phyloP scores from a whole-genome alignment of 2,113 vertebrate genomes.

The Bucco capensis region DNA sequence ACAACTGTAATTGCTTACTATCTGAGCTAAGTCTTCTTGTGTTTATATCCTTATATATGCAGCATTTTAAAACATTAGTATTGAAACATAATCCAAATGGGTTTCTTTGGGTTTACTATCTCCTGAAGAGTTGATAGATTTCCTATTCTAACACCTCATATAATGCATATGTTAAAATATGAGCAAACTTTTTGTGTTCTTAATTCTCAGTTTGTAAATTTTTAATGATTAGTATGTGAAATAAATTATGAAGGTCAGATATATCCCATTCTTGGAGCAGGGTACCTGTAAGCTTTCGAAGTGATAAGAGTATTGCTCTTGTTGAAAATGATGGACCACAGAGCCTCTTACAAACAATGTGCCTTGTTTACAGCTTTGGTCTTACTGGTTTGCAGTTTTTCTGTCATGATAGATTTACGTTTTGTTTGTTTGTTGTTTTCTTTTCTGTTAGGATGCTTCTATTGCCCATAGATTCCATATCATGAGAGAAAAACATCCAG shows the following conservation, averaged over 20 bases:
- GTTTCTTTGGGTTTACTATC: background rate
- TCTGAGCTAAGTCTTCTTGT: background rate
- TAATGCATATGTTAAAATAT: background rate
- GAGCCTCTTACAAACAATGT: background rate
- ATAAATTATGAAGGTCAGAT: background rate
- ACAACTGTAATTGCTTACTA: background rate
- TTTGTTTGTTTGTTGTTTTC: no score
- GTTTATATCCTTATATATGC: background rate
- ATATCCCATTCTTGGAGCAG: background rate
- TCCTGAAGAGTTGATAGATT: background rate
- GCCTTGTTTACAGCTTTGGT: background rate
- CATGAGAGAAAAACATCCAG: slow-evolving; percentile 95
- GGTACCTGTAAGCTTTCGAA: background rate
- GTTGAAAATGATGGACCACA: background rate
- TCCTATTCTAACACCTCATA: background rate
- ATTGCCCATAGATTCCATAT: slow-evolving; percentile 95
- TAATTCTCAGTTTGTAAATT: background rate
- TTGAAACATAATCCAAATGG: background rate
- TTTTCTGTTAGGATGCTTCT: slow-evolving; percentile 83
- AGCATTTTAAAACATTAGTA: background rate
- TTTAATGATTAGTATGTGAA: background rate
- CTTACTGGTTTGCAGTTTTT: background rate
- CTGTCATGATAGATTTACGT: background rate
- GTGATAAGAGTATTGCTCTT: background rate
- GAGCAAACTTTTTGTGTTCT: background rate